These are phyloP conservation scores for Marronus borbonicus DNA, from an alignment of 2,888 invertebrate genomes.

Conservation along the genomic window DNA sequence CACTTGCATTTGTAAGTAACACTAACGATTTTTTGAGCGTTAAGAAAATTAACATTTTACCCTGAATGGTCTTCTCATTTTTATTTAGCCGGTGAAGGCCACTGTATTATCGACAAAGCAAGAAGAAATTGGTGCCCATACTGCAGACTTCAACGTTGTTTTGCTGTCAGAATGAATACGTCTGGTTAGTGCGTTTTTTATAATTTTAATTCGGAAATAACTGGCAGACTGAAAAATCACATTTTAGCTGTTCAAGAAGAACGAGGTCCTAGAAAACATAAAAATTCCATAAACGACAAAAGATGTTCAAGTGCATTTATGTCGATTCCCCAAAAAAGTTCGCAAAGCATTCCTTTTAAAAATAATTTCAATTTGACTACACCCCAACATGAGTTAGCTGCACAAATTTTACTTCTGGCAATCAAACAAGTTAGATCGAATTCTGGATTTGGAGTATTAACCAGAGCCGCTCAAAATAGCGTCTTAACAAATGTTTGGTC, in stretches of 20 bases:
- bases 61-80: not conserved
- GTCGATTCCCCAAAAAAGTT: constrained; percentile 27
- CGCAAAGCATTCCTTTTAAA: constrained; percentile 42
- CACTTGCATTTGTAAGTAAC: constrained; percentile 81
- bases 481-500: constrained; percentile 76
- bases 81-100: constrained; percentile 78
- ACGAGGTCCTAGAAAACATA: constrained; percentile 80
- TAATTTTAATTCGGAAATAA: not conserved
- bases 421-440: constrained; percentile 75
- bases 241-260: constrained; percentile 86
- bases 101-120: constrained; percentile 85
- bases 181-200: constrained; percentile 73
- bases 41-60: not conserved
- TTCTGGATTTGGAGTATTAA: constrained; percentile 72
- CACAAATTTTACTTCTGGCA: constrained; percentile 75
- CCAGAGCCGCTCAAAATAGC: constrained; percentile 72
- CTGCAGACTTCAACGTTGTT: constrained; percentile 85
- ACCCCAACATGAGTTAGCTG: constrained; percentile 73
- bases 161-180: constrained; percentile 84
- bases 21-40: not conserved
- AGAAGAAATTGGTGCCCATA: constrained; percentile 91
- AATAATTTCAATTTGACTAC: constrained; percentile 49
- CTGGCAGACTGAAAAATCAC: not conserved
- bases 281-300: constrained; percentile 56
- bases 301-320: constrained; percentile 47